Evolutionary conservation across 2,888 invertebrate species (phyloP), one percentile per base, ranked within the genome.

Genomic region (Orchesellides sinensis): DNA sequence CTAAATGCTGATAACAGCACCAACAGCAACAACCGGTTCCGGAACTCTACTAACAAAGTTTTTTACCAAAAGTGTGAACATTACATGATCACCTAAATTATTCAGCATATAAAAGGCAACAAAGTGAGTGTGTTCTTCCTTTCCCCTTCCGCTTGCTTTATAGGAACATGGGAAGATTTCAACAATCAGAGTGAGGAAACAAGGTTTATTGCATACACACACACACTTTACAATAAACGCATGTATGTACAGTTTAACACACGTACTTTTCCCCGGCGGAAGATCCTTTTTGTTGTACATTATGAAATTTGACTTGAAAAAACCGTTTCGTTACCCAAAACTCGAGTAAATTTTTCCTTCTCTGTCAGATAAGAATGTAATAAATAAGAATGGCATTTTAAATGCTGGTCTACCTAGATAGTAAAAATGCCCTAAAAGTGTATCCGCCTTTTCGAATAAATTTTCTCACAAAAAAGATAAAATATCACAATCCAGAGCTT

Each of bases 391-490:
- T 54, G 8, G 2, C n/a, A 63, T 63, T 40, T 63, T 63, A 10
- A 40, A 63, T 63, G 63, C 40, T 21, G 40, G 40, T 40, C 45
- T 63, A 23, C 63, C 54, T 19, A 17, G 29, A 61, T 27, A 17
- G 12, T 25, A 23, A 23, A 21, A 54, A 29, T 19, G 32, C 61
- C 8, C 10, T 61, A 35, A 63, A 63, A 35, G 10, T 23, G 8
- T 63, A 40, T 23, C 63, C 63, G 35, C 63, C 63, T 63, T 45
- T 35, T 45, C 63, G 8, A 10, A 63, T 63, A 63, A 63, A 63
- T 40, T 63, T 63, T 40, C 21, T 23, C 14, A 19, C 40, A 59
- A 32, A 59, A 59, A 59, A 40, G n/a, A 40, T 40, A 40, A 40
- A 40, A 40, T 32, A 32, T n/a, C 32, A 32, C 32, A 5, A 32